Evolutionary conservation across 2,797 vertebrate species (phyloP), one percentile per base, ranked within the genome.

Genomic region (Lagodon rhomboides): DNA sequence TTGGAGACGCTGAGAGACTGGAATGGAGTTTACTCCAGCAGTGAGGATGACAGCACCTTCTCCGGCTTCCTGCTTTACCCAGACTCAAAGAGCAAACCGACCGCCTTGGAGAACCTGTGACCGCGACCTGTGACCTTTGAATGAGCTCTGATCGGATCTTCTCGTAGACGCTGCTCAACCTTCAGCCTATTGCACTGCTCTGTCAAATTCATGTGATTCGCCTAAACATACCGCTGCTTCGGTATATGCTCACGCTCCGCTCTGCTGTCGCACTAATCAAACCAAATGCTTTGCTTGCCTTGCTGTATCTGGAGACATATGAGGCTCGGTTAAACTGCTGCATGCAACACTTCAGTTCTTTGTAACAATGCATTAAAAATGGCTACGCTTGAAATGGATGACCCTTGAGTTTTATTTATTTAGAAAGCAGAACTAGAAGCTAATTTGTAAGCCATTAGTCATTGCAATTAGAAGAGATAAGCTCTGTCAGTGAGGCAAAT

Each of bases 11-110:
- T 96, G 0, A 94, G 96, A 84, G 98, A 99, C 84, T 99, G 98
- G 97, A 99, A 99, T 7, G 98, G 98, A 0, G 78, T 99, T 60
- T 99, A 98, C 8, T 97, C 95, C 54, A 96, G 98, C 17, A 94
- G 95, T 0, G 98, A 99, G 80, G 98, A 99, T 0, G 97, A 99
- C 88, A 98, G 97, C 77, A 92, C 97, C 56, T 99, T 99, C 83
- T 97, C 97, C 0, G 98, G 98, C 60, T 98, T 99, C 90, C 93
- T 99, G 85, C 94, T 99, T 44, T 99, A 98, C 64, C 90, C 94
- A 0, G 93, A 95, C 68, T 41, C 51, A 61, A 87, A 85, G 55
- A 54, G 2, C 47, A 89, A 86, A 83, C 70, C 81, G 8, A 15
- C 43, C 5, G 22, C 54, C 3, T 1, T 51, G 12, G 77, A 79